Evolutionary conservation across 1,140 invertebrate species (phyloP).

Genomic region (Ceratina australensis): DNA sequence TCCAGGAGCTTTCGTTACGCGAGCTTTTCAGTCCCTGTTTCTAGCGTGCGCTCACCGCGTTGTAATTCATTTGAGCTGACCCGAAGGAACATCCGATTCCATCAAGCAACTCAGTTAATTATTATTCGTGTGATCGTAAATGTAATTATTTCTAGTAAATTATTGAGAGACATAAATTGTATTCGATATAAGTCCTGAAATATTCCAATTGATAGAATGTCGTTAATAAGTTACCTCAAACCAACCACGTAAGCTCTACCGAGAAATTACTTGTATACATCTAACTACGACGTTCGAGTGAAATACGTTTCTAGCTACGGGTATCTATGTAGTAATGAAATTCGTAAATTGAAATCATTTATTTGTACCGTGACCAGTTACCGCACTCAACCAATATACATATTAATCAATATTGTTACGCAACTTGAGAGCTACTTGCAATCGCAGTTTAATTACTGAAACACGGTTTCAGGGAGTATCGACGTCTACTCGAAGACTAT

Average conservation of each 20-base stretch:
- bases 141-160: too few relatives aligned
- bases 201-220: too few relatives aligned
- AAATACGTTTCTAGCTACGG: not conserved
- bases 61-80: too few relatives aligned
- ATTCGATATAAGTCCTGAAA: too few relatives aligned
- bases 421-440: not conserved
- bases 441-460: not conserved
- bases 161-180: too few relatives aligned
- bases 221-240: not conserved
- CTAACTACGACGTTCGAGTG: not conserved
- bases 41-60: too few relatives aligned
- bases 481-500: not conserved
- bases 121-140: too few relatives aligned
- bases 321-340: not conserved
- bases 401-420: not conserved
- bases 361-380: not conserved
- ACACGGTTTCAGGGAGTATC: not conserved
- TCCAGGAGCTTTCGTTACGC: not conserved
- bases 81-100: too few relatives aligned
- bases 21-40: too few relatives aligned
- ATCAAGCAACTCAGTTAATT: too few relatives aligned
- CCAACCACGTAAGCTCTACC: not conserved
- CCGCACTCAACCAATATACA: not conserved
- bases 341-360: slow-evolving; percentile 13
- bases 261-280: not conserved